Percentiles rank a stretch among this genome's conserved stretches.
phyloP scores from a whole-genome alignment of 30 jellyfish, hydroid and myxozoan genomes.

The Hydractinia echinata region DNA sequence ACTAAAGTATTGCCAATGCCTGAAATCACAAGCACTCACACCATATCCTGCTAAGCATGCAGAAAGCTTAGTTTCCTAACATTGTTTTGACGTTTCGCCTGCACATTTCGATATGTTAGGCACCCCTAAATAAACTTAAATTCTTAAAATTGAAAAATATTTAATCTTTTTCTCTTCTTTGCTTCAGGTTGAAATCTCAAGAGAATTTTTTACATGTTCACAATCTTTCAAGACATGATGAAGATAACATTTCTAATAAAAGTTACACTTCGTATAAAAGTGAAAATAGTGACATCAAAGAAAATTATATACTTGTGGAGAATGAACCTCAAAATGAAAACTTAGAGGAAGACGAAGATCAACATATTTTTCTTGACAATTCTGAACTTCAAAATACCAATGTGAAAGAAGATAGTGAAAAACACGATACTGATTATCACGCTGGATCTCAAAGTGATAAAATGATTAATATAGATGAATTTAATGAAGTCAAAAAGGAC shows the following conservation, averaged over 20 bases:
- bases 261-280: conserved; percentile 13
- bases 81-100: no score
- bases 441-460: conserved; percentile 26
- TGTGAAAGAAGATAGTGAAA: conserved; percentile 27
- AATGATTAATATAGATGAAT: neutral
- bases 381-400: conserved; percentile 11
- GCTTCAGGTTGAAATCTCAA: no score
- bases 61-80: no score
- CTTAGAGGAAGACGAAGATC: neutral
- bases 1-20: no score
- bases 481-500: neutral
- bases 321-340: neutral
- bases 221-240: neutral
- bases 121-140: no score
- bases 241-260: conserved; percentile 23
- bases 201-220: neutral
- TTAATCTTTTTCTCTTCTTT: no score
- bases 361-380: neutral
- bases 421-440: conserved; percentile 2
- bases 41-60: no score
- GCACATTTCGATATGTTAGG: no score
- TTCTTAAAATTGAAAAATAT: no score
- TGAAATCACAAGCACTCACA: no score
- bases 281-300: neutral
- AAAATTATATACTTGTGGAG: neutral